Evolutionary conservation across 2,797 vertebrate species (phyloP).

Genomic region (Calcarius lapponicus): DNA sequence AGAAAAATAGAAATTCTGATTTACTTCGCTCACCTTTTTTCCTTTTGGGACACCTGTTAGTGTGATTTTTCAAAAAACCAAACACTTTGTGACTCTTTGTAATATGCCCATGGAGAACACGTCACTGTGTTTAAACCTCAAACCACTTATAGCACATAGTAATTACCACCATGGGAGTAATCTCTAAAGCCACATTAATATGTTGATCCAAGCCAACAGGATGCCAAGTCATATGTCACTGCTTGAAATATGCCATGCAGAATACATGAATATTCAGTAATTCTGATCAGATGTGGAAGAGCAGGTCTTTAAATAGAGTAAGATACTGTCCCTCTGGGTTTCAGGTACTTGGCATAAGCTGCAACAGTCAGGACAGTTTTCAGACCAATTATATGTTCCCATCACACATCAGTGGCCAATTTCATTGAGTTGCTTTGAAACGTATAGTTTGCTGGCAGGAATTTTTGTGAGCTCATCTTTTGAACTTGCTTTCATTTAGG

Average conservation of each 20-base stretch:
- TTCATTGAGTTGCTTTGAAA: constrained; percentile 17
- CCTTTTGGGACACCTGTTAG: not conserved
- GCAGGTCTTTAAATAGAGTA: not conserved
- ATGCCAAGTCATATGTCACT: not conserved
- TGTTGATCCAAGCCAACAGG: not conserved
- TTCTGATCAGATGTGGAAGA: not conserved
- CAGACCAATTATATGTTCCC: constrained; percentile 17
- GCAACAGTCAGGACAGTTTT: not conserved
- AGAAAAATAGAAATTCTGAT: not conserved
- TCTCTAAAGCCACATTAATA: not conserved
- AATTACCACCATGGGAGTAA: not conserved
- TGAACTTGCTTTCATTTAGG: constrained; percentile 34
- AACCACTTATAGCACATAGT: not conserved
- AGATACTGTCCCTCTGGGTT: not conserved
- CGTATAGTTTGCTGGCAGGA: constrained; percentile 1
- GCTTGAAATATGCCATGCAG: not conserved
- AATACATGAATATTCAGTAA: not conserved
- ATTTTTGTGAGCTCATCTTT: constrained; percentile 46
- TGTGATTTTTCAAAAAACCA: not conserved
- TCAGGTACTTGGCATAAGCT: constrained; percentile 11
- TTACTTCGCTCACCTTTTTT: not conserved
- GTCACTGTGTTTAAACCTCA: not conserved
- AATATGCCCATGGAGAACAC: not conserved
- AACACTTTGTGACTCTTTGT: not conserved
- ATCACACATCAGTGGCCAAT: constrained; percentile 10